Base-by-base conservation (phyloP, 1,140 invertebrate species). In the Zelostemma sp. region DNA sequence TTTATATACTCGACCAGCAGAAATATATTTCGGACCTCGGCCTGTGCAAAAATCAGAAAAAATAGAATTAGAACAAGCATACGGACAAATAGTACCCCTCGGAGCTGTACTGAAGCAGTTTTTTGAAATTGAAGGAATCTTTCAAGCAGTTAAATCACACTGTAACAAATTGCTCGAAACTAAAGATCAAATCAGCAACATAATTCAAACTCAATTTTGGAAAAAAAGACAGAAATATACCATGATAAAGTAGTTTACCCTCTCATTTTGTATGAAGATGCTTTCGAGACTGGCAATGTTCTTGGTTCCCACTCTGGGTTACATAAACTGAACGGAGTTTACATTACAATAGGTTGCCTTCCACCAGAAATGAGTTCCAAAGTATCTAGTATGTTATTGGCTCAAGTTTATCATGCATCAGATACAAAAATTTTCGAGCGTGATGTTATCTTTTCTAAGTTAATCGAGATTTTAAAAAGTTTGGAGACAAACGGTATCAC, bases 301-400 rank as follows among this genome's bases (percentile, higher is more conserved):
- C 17, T 70, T 38, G 35, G 64, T 16, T 48, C 64, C 1, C 41
- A 21, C 16, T 43, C 50, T 0, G 71, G 71, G 17, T 35, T 71
- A 9, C 55, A 67, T 33, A 73, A 73, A 66, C 35, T 71, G 5
- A 63, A 63, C 25, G 60, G 59, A 16, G 58, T 51, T 0, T 75
- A 71, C 53, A 45, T 57, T 8, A 57, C 58, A 1, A 46, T 75
- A 8, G 43, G 28, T 41, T 68, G 59, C 50, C 46, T 76, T 1
- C 71, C 74, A 14, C 58, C 68, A 19, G 11, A 67, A 19, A 55
- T 67, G 41, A 28, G 47, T 11, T 61, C 61, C 8, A 66, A 56
- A 40, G 45, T 73, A 38, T 49, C 70, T n/a, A 73, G 59, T 33
- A 62, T 73, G 15, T 68, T 75, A 15, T 46, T 75, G 21, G 51